Evolutionary conservation across 2,888 invertebrate species (phyloP).

Genomic region (Tholera decimalis): DNA sequence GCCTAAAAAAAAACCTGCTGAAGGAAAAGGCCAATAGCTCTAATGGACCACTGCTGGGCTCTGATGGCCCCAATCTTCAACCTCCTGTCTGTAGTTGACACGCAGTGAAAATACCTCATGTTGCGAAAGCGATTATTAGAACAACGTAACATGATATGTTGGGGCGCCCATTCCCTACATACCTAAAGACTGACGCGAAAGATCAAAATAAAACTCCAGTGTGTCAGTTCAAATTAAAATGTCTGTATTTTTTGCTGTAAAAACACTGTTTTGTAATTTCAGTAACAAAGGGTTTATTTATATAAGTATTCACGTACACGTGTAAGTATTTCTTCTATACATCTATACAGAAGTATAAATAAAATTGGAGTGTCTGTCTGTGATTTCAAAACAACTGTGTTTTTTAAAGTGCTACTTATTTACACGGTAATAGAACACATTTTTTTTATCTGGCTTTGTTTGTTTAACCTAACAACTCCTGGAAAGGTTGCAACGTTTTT

Average conservation of each 20-base stretch:
- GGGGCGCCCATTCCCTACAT: slow-evolving; percentile 1
- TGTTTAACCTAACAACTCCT: too few relatives aligned
- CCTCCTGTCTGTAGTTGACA: neutral
- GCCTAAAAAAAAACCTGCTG: slow-evolving; percentile 81
- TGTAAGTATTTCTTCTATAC: too few relatives aligned
- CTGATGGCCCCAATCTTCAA: slow-evolving; percentile 21
- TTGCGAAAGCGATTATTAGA: neutral
- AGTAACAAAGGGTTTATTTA: neutral
- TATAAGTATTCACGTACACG: too few relatives aligned
- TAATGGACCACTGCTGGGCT: slow-evolving; percentile 64
- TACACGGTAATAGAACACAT: too few relatives aligned
- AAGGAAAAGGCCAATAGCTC: slow-evolving; percentile 75
- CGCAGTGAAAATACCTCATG: neutral
- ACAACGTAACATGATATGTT: slow-evolving; percentile 5
- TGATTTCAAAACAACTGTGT: too few relatives aligned
- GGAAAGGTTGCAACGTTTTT: too few relatives aligned
- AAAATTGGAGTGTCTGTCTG: too few relatives aligned
- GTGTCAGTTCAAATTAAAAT: slow-evolving; percentile 8
- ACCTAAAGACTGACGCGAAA: neutral
- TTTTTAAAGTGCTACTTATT: too few relatives aligned
- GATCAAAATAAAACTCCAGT: slow-evolving; percentile 7
- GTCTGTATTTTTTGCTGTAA: neutral
- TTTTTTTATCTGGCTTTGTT: too few relatives aligned
- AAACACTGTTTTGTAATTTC: too few relatives aligned
- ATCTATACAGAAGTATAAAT: too few relatives aligned